Conservation (phyloP, 2,113 vertebrate species). For the Mesitornis unicolor region DNA sequence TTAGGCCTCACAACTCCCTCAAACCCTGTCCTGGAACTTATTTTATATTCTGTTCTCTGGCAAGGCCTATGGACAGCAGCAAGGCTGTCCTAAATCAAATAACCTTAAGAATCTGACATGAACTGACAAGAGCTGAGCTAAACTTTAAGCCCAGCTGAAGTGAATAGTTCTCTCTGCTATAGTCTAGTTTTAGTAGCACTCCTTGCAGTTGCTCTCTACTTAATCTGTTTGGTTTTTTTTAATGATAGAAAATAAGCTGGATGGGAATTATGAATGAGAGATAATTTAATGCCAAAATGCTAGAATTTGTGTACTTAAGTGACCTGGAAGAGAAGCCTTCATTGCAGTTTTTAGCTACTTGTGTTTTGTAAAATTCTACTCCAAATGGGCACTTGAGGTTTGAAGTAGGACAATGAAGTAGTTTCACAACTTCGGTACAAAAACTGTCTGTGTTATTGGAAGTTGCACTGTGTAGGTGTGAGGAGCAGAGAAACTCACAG, state of each 20-base stretch:
- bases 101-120: conserved; percentile 36
- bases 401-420: background rate
- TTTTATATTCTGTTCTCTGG: conserved; percentile 58
- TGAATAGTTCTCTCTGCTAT: background rate
- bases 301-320: background rate
- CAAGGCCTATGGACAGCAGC: conserved; percentile 54
- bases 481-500: background rate
- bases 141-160: conserved; percentile 19
- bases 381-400: background rate
- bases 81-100: conserved; percentile 62
- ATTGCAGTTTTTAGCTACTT: background rate
- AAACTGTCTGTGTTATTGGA: background rate
- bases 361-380: background rate
- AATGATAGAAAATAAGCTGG: background rate
- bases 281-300: background rate
- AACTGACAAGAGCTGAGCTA: conserved; percentile 56
- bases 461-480: background rate
- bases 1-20: conserved; percentile 36
- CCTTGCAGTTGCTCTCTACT: background rate
- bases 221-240: background rate
- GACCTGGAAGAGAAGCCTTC: background rate
- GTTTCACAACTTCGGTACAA: background rate
- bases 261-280: background rate
- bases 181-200: background rate
- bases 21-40: conserved; percentile 46